Evolutionary conservation across 1,140 invertebrate genomes (phyloP).

Genomic region (Calephelis nemesis): DNA sequence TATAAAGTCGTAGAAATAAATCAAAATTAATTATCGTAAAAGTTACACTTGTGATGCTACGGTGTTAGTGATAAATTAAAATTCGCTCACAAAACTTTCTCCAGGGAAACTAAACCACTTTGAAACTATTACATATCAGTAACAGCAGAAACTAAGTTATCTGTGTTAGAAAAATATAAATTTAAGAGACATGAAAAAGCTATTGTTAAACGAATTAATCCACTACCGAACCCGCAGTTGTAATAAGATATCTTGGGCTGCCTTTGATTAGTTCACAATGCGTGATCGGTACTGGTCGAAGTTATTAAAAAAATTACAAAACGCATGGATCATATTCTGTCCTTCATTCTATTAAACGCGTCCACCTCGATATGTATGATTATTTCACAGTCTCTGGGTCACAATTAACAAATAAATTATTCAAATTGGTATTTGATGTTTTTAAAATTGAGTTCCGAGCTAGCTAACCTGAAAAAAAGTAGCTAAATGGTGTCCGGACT

Average conservation of each 20-base stretch:
- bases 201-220: not conserved
- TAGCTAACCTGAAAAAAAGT: no score
- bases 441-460: no score
- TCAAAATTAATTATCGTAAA: no score
- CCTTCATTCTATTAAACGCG: not conserved
- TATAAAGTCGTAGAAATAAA: no score
- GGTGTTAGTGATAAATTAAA: no score
- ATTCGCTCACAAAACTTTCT: no score
- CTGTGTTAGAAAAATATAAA: not conserved
- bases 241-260: constrained; percentile 7
- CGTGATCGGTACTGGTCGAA: not conserved
- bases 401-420: no score
- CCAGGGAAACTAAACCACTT: no score
- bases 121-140: not conserved
- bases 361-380: not conserved
- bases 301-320: not conserved
- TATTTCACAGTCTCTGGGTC: not conserved
- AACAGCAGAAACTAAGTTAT: not conserved
- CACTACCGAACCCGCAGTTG: not conserved
- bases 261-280: not conserved
- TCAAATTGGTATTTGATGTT: no score
- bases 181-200: no score
- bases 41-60: no score
- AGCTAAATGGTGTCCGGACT: no score
- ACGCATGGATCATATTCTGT: not conserved